These are phyloP conservation scores for Lysandra bellargus DNA, from an alignment of 2,888 invertebrate species.

Conservation along the genomic window DNA sequence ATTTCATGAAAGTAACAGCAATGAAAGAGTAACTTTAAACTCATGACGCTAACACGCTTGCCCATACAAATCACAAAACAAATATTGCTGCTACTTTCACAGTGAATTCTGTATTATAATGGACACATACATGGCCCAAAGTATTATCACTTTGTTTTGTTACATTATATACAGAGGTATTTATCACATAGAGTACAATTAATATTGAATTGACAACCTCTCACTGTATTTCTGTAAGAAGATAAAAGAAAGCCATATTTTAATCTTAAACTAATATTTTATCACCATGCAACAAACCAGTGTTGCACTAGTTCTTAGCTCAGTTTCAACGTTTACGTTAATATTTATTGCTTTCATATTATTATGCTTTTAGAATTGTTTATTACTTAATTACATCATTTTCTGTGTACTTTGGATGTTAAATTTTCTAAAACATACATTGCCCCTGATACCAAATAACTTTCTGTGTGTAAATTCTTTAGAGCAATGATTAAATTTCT, in stretches of 20 bases:
- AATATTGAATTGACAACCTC: background rate
- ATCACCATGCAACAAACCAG: background rate
- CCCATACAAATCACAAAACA: too few relatives aligned
- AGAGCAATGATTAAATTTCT: constrained; percentile 69
- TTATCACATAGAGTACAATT: too few relatives aligned
- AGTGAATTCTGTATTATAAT: too few relatives aligned
- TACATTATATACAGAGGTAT: too few relatives aligned
- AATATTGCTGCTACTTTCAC: too few relatives aligned
- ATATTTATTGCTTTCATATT: background rate
- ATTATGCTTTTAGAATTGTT: background rate
- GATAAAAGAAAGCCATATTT: background rate
- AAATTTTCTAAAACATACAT: constrained; percentile 71
- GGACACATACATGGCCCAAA: too few relatives aligned
- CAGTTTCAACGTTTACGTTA: background rate
- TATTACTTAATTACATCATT: constrained; percentile 33
- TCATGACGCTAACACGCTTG: too few relatives aligned
- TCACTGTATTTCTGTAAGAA: background rate
- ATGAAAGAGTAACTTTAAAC: too few relatives aligned
- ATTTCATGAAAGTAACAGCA: too few relatives aligned
- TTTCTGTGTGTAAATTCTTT: constrained; percentile 71
- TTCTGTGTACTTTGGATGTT: constrained; percentile 55
- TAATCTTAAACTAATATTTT: background rate
- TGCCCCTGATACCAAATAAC: constrained; percentile 71
- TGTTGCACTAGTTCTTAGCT: background rate
- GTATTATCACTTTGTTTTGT: too few relatives aligned